phyloP scores from a whole-genome alignment of 2,113 vertebrate species.

The Deroptyus accipitrinus region DNA sequence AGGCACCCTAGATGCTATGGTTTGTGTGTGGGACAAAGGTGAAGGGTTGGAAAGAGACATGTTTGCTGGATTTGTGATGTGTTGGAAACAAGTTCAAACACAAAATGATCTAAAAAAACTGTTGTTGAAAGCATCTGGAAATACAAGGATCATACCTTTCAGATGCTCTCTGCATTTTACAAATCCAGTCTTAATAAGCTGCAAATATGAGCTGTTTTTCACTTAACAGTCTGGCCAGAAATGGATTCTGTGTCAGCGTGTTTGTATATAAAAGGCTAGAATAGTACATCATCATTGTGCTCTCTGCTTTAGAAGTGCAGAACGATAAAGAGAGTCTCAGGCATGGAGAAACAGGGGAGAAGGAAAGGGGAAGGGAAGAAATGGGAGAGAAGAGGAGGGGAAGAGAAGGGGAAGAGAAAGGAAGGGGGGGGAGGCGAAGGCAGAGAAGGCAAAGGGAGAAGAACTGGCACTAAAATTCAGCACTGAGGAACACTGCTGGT shows the following conservation, averaged over 20 bases:
- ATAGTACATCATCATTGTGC: neutral
- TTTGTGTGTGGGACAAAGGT: neutral
- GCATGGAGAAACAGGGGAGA: neutral
- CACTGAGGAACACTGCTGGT: neutral
- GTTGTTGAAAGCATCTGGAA: neutral
- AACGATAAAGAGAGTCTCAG: neutral
- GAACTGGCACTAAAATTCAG: neutral
- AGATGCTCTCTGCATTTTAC: neutral
- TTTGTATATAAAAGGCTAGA: neutral
- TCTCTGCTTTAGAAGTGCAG: neutral
- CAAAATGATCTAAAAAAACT: neutral
- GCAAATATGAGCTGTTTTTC: neutral
- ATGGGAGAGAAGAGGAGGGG: too few species aligned
- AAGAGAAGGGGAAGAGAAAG: too few species aligned
- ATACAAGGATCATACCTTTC: neutral
- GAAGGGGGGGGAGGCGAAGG: neutral
- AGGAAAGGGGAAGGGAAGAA: neutral
- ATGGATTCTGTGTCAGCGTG: neutral
- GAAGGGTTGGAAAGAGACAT: neutral
- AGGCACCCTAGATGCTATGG: neutral
- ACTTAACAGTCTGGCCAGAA: neutral
- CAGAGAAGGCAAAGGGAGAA: neutral
- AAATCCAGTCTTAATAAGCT: neutral
- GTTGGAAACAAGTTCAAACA: neutral
- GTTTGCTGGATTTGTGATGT: neutral